Conservation (phyloP, 2,113 vertebrate genomes). For the Tachysurus vachellii region DNA sequence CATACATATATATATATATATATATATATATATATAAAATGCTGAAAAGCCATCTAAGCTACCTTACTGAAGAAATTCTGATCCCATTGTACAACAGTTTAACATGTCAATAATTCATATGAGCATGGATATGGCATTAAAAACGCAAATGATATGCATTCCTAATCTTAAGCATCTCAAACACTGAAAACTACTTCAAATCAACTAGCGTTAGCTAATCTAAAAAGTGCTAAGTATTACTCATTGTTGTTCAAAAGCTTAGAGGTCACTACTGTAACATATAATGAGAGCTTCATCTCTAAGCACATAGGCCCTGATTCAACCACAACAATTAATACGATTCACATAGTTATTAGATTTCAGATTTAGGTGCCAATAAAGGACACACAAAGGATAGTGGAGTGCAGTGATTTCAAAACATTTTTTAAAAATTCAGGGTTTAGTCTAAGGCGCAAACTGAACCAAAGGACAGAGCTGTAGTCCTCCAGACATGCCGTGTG, state of each 20-base stretch:
- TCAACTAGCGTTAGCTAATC: background rate
- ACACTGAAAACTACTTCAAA: slow-evolving; percentile 13
- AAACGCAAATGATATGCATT: slow-evolving; percentile 19
- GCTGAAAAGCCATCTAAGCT: slow-evolving; percentile 36
- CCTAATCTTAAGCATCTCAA: slow-evolving; percentile 7
- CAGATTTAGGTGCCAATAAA: background rate
- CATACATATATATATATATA: slow-evolving; percentile 22
- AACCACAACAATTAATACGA: slow-evolving; percentile 16
- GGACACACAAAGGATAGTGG: background rate
- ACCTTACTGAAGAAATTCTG: slow-evolving; percentile 21
- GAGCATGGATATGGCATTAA: slow-evolving; percentile 18
- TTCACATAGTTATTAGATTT: slow-evolving; percentile 6
- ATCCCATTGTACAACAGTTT: slow-evolving; percentile 37
- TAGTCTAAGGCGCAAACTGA: background rate
- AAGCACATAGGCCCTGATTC: slow-evolving; percentile 18
- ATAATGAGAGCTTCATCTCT: background rate
- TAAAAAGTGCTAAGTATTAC: slow-evolving; percentile 22
- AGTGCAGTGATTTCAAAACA: background rate
- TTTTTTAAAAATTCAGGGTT: background rate
- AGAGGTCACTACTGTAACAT: background rate
- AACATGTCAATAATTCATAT: slow-evolving; percentile 19
- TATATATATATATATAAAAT: slow-evolving; percentile 15
- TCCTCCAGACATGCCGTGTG: background rate
- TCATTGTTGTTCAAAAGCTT: slow-evolving; percentile 27
- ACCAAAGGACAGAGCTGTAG: background rate